phyloP scores from a whole-genome alignment of 2,888 invertebrate genomes.

The Hypercompe scribonia region DNA sequence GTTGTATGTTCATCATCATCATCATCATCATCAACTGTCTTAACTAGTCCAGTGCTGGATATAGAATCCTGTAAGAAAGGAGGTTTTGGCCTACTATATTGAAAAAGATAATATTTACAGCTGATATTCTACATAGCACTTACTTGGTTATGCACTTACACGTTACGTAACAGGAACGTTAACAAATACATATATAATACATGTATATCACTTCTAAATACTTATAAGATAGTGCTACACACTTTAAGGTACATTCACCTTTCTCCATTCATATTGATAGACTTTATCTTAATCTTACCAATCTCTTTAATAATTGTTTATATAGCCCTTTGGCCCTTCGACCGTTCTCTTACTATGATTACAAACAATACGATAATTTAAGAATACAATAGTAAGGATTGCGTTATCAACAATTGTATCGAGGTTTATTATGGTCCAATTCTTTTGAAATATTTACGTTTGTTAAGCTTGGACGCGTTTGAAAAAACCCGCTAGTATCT shows the following conservation, averaged over 20 bases:
- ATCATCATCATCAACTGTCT: too few relatives aligned
- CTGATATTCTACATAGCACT: not conserved
- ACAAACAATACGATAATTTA: slow-evolving; percentile 49
- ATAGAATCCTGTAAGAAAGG: too few relatives aligned
- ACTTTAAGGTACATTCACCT: slow-evolving; percentile 23
- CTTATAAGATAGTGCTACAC: not conserved
- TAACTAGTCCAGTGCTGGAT: too few relatives aligned
- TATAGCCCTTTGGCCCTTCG: slow-evolving; percentile 27
- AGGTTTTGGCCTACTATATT: too few relatives aligned
- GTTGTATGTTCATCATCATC: too few relatives aligned
- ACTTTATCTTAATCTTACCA: slow-evolving; percentile 27
- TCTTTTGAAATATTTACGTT: slow-evolving; percentile 31
- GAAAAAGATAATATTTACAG: not conserved
- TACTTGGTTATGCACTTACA: not conserved
- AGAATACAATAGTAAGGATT: slow-evolving; percentile 36
- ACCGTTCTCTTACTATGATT: slow-evolving; percentile 20
- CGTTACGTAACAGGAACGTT: not conserved
- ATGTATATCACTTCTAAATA: not conserved
- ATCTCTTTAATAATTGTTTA: slow-evolving; percentile 35
- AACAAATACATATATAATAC: not conserved
- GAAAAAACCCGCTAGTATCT: not conserved
- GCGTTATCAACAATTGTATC: slow-evolving; percentile 41
- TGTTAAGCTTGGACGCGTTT: slow-evolving; percentile 4
- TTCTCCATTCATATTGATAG: slow-evolving; percentile 28
- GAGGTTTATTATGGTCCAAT: slow-evolving; percentile 35